Conservation (phyloP, 2,113 vertebrate genomes). For the Hippocampus barbouri region DNA sequence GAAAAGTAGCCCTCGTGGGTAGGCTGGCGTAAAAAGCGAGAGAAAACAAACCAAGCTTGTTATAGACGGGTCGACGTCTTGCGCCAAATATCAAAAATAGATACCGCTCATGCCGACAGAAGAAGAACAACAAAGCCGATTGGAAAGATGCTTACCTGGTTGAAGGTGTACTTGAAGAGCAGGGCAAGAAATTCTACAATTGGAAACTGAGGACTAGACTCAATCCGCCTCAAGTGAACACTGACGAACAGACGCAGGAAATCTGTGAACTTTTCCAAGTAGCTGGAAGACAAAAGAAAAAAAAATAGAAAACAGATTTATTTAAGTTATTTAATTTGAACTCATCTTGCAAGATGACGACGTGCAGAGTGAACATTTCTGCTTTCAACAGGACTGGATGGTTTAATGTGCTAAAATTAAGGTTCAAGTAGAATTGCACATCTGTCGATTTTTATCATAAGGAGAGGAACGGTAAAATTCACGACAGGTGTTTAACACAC, state of each 20-base stretch:
- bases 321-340: background rate
- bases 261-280: constrained; percentile 98
- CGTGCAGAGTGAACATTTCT: background rate
- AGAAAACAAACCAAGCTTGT: background rate
- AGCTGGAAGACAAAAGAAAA: constrained; percentile 72
- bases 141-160: constrained; percentile 81
- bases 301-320: background rate
- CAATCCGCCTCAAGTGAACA: constrained; percentile 91
- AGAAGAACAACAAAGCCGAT: background rate
- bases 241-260: constrained; percentile 96
- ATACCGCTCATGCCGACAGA: background rate
- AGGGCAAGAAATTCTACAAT: constrained; percentile 93
- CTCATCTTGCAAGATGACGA: background rate
- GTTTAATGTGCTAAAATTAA: background rate
- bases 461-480: background rate
- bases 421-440: background rate
- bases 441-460: background rate
- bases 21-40: constrained; percentile 73
- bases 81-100: background rate
- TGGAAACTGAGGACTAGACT: constrained; percentile 93
- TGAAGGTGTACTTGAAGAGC: constrained; percentile 97
- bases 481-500: background rate
- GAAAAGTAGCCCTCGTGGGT: constrained; percentile 97
- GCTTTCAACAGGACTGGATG: background rate
- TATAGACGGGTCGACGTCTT: background rate